Base-by-base conservation (phyloP, 2,797 vertebrate genomes). In the Erpetoichthys calabaricus region DNA sequence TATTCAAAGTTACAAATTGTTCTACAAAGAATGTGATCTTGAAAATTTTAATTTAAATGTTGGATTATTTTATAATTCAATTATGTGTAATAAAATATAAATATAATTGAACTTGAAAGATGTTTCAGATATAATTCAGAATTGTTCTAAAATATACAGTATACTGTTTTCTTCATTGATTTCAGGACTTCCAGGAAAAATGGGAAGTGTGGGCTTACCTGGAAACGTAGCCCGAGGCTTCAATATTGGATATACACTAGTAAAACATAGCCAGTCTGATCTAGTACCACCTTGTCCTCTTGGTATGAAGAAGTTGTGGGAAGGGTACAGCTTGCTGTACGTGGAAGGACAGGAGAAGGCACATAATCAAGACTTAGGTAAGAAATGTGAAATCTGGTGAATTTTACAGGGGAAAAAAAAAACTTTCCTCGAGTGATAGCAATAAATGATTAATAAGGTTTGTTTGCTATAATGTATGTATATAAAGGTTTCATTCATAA, bases 271-370 rank as follows among this genome's bases (percentile, higher is more conserved):
- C 62, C 91, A 98, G 72, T 82, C 78, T 2, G 75, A 78, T 5
- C 84, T 89, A 64, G 82, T 94, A 44, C 92, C 94, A n/a, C 85
- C 84, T 44, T 98, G 95, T 62, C 94, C 94, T 2, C 62, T 87
- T 45, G 92, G 91, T 42, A 94, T 94, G 91, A 84, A 57, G 62
- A 84, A 72, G 53, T 83, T 99, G 47, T 97, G 94, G 95, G 90
- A 94, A 0, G 93, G 94, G 4, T 98, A 92, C 85, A 97, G 94
- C 55, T 71, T 95, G 59, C 80, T 92, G 50, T 92, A 84, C 0
- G 89, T 98, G 72, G 91, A 99, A 67, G 93, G 94, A 1, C 94
- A 99, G 76, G 94, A 97, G 64, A 98, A 97, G 72, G 83, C 92
- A 1, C 94, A 97, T 79, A 97, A 93, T 80, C 94, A 98, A 75